Evolutionary conservation across 2,888 invertebrate genomes (phyloP).

Genomic region (Agriopis marginaria): DNA sequence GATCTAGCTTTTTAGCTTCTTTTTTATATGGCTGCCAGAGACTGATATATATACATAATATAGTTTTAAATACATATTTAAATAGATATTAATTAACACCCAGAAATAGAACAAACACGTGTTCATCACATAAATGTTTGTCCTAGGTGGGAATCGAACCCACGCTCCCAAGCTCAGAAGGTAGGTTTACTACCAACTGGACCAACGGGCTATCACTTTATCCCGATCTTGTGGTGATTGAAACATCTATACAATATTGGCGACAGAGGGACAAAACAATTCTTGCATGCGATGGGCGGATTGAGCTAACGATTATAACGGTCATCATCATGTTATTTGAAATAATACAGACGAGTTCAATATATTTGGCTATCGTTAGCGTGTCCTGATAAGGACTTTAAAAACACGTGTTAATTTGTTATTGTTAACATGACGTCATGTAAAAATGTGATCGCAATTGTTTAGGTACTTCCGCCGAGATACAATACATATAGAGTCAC

Average conservation of each 20-base stretch:
- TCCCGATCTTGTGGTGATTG: neutral
- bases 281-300: neutral
- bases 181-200: too few species aligned
- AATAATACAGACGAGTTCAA: neutral
- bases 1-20: too few species aligned
- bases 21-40: too few species aligned
- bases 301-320: neutral
- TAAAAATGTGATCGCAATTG: conserved; percentile 3
- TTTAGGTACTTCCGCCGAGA: neutral
- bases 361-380: neutral
- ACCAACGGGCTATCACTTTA: too few species aligned
- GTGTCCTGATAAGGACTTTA: neutral
- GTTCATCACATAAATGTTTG: too few species aligned
- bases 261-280: neutral
- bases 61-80: too few species aligned
- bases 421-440: conserved; percentile 30
- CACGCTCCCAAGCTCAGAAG: too few species aligned
- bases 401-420: conserved; percentile 22
- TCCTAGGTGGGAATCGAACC: too few species aligned
- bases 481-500: too few species aligned
- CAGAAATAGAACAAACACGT: too few species aligned
- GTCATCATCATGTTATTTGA: neutral
- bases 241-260: neutral
- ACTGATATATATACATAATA: too few species aligned
- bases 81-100: too few species aligned